A percentile compares a stretch with the other conserved stretches of the same genome.
Conservation (phyloP, 2,113 vertebrate species). For the Damaliscus lunatus region DNA sequence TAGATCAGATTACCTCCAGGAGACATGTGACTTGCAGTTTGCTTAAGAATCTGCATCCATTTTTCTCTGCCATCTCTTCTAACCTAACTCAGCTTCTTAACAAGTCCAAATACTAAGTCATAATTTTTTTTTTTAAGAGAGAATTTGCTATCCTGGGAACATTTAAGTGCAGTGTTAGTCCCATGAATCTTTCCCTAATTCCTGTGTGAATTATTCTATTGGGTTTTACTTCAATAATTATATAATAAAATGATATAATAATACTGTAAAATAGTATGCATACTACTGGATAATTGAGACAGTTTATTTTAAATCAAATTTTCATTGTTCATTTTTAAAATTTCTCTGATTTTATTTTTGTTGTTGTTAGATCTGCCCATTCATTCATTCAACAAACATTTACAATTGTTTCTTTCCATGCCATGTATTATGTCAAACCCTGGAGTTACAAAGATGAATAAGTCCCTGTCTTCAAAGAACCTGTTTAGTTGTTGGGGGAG, state of each 20-base stretch:
- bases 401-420: neutral
- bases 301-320: constrained; percentile 2
- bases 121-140: neutral
- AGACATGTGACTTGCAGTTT: neutral
- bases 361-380: neutral
- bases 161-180: neutral
- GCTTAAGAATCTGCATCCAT: neutral
- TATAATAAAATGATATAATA: neutral
- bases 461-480: neutral
- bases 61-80: neutral
- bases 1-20: neutral
- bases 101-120: neutral
- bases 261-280: neutral
- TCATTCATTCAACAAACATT: neutral
- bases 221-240: neutral
- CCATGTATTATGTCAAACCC: neutral
- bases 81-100: neutral
- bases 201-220: neutral
- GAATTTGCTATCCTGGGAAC: neutral
- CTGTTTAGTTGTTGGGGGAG: neutral
- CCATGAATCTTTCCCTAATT: neutral
- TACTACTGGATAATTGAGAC: neutral
- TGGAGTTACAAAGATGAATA: neutral
- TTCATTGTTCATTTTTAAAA: neutral
- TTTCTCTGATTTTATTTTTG: neutral